Conservation (phyloP, 2,888 invertebrate species). For the Neoscelio sp. region DNA sequence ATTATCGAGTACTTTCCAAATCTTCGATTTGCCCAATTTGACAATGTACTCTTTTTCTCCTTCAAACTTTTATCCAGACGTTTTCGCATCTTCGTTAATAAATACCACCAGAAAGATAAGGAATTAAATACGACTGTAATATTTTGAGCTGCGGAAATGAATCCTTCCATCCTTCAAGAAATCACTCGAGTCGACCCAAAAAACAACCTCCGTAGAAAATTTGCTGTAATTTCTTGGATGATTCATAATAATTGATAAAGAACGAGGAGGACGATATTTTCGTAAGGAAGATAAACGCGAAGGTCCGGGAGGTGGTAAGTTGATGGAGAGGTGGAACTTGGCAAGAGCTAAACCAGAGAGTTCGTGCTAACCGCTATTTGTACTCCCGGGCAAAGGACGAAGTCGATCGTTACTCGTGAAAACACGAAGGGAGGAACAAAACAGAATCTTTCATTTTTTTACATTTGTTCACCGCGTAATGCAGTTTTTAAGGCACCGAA, state of each 20-base stretch:
- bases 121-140: too few species aligned
- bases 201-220: not conserved
- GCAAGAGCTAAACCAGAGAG: conserved; percentile 28
- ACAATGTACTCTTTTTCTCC: too few species aligned
- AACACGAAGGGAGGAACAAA: conserved; percentile 22
- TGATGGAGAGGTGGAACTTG: conserved; percentile 39
- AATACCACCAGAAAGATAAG: too few species aligned
- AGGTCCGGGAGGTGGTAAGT: conserved; percentile 16
- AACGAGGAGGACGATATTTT: conserved; percentile 9
- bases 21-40: too few species aligned
- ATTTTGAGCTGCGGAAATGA: too few species aligned
- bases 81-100: too few species aligned
- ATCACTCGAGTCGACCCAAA: not conserved
- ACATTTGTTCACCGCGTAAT: conserved; percentile 35
- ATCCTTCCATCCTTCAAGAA: too few species aligned
- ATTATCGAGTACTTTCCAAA: too few species aligned
- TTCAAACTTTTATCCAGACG: too few species aligned
- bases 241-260: conserved; percentile 32
- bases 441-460: conserved; percentile 17
- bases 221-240: not conserved
- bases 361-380: conserved; percentile 16
- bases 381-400: conserved; percentile 30
- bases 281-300: conserved; percentile 36
- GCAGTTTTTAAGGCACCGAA: conserved; percentile 18
- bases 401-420: conserved; percentile 42